Base-by-base conservation (phyloP, 2,797 vertebrate genomes). In the Peromyscus aztecus region DNA sequence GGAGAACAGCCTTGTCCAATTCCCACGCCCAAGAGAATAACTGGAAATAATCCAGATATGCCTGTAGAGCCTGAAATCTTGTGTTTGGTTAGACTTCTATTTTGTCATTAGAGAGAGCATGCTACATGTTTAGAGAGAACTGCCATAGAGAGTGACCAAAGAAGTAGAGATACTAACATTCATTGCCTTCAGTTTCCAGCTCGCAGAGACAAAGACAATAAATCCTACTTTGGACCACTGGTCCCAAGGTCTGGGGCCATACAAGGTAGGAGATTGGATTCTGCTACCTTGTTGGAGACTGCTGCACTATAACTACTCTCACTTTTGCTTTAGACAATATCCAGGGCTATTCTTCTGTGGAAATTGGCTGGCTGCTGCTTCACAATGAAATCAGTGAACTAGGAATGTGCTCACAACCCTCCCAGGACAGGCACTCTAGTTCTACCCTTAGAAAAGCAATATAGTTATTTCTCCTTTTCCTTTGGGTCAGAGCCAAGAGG, bases 271-370 rank as follows among this genome's bases (percentile, higher is more conserved):
- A 82, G 13, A 29, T 1, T 19, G 21, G 31, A 3, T 16, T 43
- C 59, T 34, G 31, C 40, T 76, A 6, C 87, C 71, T 34, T 69
- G 27, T 34, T 67, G 52, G 19, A 3, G 29, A 84, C 2, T 7
- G 1, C 40, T 4, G 2, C 17, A 24, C 16, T 31, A 17, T 10
- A 19, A 57, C 34, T 2, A n/a, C n/a, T 9, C 1, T 7, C 6
- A 23, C 9, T 73, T 65, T 37, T 83, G 9, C 12, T 37, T 73
- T 6, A 3, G 43, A n/a, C 61, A n/a, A 4, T 7, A 17, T 23
- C 2, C 0, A 43, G 0, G 83, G 49, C 4, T 46, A 2, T 14
- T 63, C 34, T 17, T n/a, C 37, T 49, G 27, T 78, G 11, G n/a
- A 43, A 31, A 1, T 61, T 49, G 57, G 55, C 17, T 5, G 5